These are phyloP conservation scores for Scartelaos histophorus DNA, from an alignment of 2,113 vertebrate genomes.

Conservation along the genomic window DNA sequence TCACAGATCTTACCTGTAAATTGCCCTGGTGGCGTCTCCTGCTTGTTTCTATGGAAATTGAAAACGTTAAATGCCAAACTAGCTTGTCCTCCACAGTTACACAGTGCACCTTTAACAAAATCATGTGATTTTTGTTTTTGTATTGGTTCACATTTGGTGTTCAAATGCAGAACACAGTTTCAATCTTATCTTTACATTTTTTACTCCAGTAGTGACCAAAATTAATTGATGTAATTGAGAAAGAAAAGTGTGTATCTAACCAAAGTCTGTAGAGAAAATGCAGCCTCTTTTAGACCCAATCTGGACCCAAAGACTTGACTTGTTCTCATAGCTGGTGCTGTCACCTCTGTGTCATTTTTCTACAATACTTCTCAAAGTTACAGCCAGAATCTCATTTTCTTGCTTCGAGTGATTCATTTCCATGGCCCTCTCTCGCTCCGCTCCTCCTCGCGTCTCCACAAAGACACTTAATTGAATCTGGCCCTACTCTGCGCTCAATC, in stretches of 20 bases:
- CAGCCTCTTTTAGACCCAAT: slow-evolving; percentile 1
- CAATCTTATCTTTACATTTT: background rate
- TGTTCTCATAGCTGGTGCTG: slow-evolving; percentile 10
- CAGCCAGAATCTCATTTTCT: slow-evolving; percentile 64
- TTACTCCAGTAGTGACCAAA: background rate
- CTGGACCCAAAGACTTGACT: slow-evolving; percentile 2
- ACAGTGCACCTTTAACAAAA: too few species aligned
- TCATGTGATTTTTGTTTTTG: background rate
- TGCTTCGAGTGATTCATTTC: slow-evolving; percentile 62
- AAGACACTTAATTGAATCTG: slow-evolving; percentile 64
- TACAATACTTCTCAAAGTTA: slow-evolving; percentile 48
- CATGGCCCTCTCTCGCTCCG: slow-evolving; percentile 42
- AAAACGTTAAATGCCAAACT: too few species aligned
- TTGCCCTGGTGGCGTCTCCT: too few species aligned
- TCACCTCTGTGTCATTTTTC: slow-evolving; percentile 12
- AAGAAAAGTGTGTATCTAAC: background rate
- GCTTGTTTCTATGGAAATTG: too few species aligned
- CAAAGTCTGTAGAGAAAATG: background rate
- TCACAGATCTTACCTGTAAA: too few species aligned
- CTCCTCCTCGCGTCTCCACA: slow-evolving; percentile 52
- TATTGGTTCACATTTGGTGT: background rate
- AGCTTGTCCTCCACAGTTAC: too few species aligned
- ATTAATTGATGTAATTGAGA: background rate
- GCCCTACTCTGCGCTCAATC: slow-evolving; percentile 27
- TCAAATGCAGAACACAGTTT: background rate